Conservation (phyloP, 1,140 invertebrate genomes). For the Zaprionus davidi region DNA sequence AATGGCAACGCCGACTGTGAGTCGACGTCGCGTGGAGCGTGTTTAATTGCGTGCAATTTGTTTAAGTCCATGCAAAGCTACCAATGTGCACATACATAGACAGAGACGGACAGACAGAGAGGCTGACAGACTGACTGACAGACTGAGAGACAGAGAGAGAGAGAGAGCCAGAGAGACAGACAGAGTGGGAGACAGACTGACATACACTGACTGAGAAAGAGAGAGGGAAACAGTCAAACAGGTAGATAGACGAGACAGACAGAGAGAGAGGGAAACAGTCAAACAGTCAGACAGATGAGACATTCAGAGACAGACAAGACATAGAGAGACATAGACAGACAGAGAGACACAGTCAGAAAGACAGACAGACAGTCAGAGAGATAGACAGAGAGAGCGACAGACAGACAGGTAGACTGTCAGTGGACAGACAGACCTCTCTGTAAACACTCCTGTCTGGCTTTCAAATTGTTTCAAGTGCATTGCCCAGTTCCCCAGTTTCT, state of each 20-base stretch:
- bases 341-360: not conserved
- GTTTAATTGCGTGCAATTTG: conserved; percentile 82
- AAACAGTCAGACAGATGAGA: not conserved
- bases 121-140: not conserved
- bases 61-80: conserved; percentile 69
- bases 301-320: not conserved
- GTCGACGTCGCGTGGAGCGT: conserved; percentile 56
- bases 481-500: conserved; percentile 4
- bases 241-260: too few relatives aligned
- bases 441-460: conserved; percentile 2
- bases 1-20: conserved; percentile 42
- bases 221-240: not conserved
- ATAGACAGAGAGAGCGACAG: not conserved
- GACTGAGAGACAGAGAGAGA: conserved; percentile 6
- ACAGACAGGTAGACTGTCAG: not conserved
- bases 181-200: not conserved
- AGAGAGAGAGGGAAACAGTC: too few relatives aligned
- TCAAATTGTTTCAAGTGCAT: conserved; percentile 6
- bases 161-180: not conserved
- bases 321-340: not conserved
- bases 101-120: not conserved
- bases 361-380: not conserved
- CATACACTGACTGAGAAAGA: not conserved
- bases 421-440: not conserved
- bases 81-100: conserved; percentile 39